phyloP scores from a whole-genome alignment of 2,797 vertebrate genomes.

The Crocodylus rhombifer region DNA sequence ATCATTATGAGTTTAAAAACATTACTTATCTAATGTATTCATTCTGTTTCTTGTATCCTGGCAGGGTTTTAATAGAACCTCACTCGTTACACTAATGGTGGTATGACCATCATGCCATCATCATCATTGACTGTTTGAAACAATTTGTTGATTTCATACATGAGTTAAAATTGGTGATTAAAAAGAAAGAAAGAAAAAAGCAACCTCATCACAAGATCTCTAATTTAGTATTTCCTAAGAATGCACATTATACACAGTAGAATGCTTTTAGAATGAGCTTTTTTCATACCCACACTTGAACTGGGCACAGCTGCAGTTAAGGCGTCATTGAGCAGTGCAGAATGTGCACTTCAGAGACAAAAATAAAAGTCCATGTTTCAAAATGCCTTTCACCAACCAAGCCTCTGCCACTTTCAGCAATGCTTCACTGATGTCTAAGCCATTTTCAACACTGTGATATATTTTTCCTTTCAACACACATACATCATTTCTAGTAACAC shows the following conservation, averaged over 20 bases:
- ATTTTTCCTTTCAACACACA: background rate
- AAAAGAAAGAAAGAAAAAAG: background rate
- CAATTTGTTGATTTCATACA: background rate
- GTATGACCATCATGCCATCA: too few species aligned
- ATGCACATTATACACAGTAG: accelerated
- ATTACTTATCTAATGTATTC: background rate
- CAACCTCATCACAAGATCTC: background rate
- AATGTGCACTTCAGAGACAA: accelerated
- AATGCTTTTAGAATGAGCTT: background rate
- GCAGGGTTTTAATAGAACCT: background rate
- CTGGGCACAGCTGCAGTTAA: background rate
- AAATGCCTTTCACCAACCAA: background rate
- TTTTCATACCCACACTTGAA: background rate
- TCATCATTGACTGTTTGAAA: background rate
- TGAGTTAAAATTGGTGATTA: background rate
- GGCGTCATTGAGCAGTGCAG: background rate
- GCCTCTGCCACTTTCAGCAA: background rate
- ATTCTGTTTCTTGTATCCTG: background rate
- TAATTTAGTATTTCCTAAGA: background rate
- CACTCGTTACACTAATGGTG: background rate
- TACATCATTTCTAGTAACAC: background rate
- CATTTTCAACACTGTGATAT: background rate
- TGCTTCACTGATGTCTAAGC: background rate
- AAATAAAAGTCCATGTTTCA: background rate
- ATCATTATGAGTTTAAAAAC: background rate